A percentile compares a stretch with the other conserved stretches of the same genome.
These are phyloP conservation scores for Poecilia latipinna DNA, from an alignment of 2,113 vertebrate species.

Conservation along the genomic window DNA sequence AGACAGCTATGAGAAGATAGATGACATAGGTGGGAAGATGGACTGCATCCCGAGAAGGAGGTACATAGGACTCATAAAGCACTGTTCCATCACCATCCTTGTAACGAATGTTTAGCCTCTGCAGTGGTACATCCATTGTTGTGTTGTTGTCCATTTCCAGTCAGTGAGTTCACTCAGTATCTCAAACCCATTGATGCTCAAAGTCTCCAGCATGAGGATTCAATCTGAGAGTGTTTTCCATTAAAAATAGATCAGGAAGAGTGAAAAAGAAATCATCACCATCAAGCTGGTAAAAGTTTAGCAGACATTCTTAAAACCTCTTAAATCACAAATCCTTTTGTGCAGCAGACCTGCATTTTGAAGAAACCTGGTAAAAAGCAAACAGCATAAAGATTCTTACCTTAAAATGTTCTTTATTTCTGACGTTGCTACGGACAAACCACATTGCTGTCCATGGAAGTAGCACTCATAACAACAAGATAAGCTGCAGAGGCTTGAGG, in stretches of 20 bases:
- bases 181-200: conserved; percentile 14
- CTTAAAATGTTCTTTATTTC: conserved; percentile 16
- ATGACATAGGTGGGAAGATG: conserved; percentile 83
- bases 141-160: conserved; percentile 20
- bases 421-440: background rate
- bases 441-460: conserved; percentile 19
- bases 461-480: conserved; percentile 39
- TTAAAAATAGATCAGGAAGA: background rate
- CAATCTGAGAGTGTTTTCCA: background rate
- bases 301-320: background rate
- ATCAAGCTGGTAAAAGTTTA: background rate
- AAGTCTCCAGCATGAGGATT: conserved; percentile 13
- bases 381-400: background rate
- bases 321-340: background rate
- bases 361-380: background rate
- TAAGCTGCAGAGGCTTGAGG: conserved; percentile 49
- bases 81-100: conserved; percentile 68
- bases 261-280: background rate
- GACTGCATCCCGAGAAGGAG: conserved; percentile 86
- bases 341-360: background rate
- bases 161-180: conserved; percentile 33
- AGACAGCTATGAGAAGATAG: conserved; percentile 85
- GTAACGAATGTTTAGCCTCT: conserved; percentile 29
- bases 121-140: conserved; percentile 31
- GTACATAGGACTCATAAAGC: conserved; percentile 85